Percentiles rank a stretch among this genome's conserved stretches.
Conservation (phyloP, 2,888 invertebrate species). For the Adelognathus sp. region DNA sequence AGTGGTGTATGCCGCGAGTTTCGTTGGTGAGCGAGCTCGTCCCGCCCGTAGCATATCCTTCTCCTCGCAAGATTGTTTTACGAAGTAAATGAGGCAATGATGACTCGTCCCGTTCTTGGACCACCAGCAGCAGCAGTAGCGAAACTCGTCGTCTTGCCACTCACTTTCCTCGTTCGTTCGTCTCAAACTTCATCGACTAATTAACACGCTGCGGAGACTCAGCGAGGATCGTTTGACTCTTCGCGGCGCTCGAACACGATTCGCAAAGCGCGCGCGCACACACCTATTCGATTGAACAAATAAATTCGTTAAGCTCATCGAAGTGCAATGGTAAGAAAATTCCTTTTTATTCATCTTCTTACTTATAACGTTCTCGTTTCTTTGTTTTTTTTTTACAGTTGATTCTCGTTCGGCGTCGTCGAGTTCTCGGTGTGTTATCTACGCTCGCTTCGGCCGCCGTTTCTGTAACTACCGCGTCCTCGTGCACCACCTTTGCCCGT, state of each 20-base stretch:
- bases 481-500: slow-evolving; percentile 74
- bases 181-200: slow-evolving; percentile 71
- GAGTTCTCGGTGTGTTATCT: slow-evolving; percentile 75
- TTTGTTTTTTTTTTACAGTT: slow-evolving; percentile 50
- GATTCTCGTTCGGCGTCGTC: slow-evolving; percentile 41
- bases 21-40: neutral
- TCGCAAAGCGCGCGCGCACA: neutral
- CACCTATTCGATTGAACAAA: neutral
- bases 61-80: slow-evolving; percentile 73
- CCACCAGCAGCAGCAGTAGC: slow-evolving; percentile 69
- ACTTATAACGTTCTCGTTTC: slow-evolving; percentile 18
- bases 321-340: slow-evolving; percentile 56
- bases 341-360: slow-evolving; percentile 45
- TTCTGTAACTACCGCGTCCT: slow-evolving; percentile 77
- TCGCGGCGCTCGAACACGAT: neutral
- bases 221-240: neutral
- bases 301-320: neutral
- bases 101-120: slow-evolving; percentile 76
- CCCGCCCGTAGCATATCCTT: neutral
- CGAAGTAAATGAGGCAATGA: slow-evolving; percentile 80
- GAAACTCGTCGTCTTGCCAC: slow-evolving; percentile 63
- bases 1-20: slow-evolving; percentile 65
- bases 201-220: slow-evolving; percentile 66
- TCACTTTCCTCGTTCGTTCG: slow-evolving; percentile 54
- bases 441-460: slow-evolving; percentile 76